Percentiles rank a stretch among this genome's conserved stretches.
phyloP scores from a whole-genome alignment of 2,797 vertebrate species.

The Meda fulgida region DNA sequence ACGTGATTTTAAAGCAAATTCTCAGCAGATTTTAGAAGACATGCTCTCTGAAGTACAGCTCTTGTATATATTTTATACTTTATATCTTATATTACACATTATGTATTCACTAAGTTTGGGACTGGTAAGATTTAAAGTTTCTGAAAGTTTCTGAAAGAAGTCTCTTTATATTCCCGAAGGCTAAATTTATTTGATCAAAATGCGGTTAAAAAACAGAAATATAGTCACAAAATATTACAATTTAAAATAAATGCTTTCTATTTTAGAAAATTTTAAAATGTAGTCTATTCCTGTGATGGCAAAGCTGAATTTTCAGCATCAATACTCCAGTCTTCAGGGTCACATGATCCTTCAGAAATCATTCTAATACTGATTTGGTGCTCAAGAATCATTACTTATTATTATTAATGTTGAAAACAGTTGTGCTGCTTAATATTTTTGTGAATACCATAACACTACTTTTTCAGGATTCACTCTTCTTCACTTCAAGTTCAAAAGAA shows the following conservation, averaged over 20 bases:
- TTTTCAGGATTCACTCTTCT: background rate
- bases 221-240: background rate
- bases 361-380: background rate
- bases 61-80: background rate
- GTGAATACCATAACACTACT: background rate
- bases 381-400: background rate
- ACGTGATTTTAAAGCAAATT: slow-evolving; percentile 6
- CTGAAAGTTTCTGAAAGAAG: too few species aligned
- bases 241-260: background rate
- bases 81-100: background rate
- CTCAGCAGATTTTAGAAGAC: slow-evolving; percentile 9
- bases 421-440: background rate
- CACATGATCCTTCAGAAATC: background rate
- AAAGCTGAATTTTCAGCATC: background rate
- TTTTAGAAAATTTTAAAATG: background rate
- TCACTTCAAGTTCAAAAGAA: background rate
- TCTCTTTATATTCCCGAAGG: too few species aligned
- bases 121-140: background rate
- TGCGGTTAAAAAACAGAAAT: background rate
- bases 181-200: too few species aligned
- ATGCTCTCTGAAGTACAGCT: background rate
- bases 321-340: background rate
- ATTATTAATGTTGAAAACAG: background rate
- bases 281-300: background rate
- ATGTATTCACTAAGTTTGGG: background rate